Conservation (phyloP, 2,797 vertebrate species). For the Pseudotriccus pelzelni region DNA sequence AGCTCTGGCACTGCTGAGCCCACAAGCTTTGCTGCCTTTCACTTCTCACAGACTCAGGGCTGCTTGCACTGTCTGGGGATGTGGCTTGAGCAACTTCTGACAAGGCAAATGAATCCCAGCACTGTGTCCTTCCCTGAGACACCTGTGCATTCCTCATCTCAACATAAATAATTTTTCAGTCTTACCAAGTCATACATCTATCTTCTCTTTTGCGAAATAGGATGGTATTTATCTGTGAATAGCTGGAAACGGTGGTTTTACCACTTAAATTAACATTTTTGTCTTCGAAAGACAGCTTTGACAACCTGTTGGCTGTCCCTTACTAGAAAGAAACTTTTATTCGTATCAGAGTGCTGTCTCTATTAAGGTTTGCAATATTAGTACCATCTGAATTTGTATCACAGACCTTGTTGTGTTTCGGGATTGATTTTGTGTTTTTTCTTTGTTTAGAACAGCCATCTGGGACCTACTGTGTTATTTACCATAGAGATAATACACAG, state of each 20-base stretch:
- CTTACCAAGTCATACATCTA: not conserved
- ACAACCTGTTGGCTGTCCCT: not conserved
- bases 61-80: not conserved
- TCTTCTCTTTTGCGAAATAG: not conserved
- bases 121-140: not conserved
- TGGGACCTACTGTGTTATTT: conserved; percentile 25
- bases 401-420: not conserved
- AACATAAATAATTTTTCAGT: not conserved
- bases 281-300: not conserved
- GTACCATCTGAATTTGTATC: not conserved
- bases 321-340: not conserved
- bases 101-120: not conserved
- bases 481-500: not conserved
- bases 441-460: conserved; percentile 14
- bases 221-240: not conserved
- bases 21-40: not conserved
- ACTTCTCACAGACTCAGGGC: not conserved
- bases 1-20: not conserved
- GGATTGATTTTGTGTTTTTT: not conserved
- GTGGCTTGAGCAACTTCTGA: not conserved
- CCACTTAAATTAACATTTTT: not conserved
- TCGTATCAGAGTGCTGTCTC: not conserved
- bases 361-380: not conserved
- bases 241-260: not conserved
- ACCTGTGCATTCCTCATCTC: not conserved